These are phyloP conservation scores for Oreamnos americanus DNA, from an alignment of 2,113 vertebrate species.

Conservation along the genomic window DNA sequence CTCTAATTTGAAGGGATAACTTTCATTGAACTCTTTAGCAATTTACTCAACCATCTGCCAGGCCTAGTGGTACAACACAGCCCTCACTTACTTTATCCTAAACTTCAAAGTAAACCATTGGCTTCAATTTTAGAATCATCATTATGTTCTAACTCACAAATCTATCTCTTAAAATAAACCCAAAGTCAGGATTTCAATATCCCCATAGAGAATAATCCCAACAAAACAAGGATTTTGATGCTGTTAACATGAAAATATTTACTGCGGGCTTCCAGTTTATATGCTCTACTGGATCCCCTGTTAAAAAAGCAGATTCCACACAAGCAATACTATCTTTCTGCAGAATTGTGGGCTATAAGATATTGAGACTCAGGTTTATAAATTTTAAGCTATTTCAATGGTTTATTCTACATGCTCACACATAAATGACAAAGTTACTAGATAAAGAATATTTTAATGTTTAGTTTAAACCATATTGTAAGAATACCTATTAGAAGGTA, in stretches of 20 bases:
- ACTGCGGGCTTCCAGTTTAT: background rate
- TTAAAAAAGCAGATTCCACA: background rate
- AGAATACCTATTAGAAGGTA: background rate
- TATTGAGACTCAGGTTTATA: background rate
- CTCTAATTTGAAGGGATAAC: background rate
- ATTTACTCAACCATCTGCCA: background rate
- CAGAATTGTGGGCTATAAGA: background rate
- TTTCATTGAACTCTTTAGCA: background rate
- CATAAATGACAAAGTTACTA: background rate
- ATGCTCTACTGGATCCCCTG: background rate
- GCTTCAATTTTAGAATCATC: background rate
- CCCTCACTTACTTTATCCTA: background rate
- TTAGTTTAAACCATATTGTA: background rate
- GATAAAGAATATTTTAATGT: background rate
- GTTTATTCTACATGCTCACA: background rate
- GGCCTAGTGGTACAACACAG: background rate
- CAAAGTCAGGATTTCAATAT: background rate
- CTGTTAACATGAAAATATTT: background rate
- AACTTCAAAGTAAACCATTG: background rate
- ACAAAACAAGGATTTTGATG: background rate
- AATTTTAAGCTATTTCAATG: background rate
- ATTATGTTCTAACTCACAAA: background rate
- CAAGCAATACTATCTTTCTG: background rate
- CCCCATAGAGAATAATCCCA: background rate
- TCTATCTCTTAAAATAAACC: slow-evolving; percentile 12